Evolutionary conservation across 2,113 vertebrate genomes (phyloP).

Genomic region (Corythornis madagascariensis): DNA sequence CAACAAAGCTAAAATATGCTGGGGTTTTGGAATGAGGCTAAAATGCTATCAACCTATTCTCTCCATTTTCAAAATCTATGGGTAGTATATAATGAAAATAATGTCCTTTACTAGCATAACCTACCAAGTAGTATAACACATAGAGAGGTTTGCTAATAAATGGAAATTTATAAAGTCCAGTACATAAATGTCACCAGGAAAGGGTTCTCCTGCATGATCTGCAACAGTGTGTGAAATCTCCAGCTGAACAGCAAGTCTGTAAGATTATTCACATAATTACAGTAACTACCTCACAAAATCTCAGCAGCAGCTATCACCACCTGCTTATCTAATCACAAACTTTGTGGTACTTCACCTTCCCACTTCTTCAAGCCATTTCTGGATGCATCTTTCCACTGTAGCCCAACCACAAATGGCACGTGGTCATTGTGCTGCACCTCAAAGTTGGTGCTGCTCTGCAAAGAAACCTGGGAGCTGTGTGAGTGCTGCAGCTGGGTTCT

Average conservation of each 20-base stretch:
- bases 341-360: slow-evolving; percentile 77
- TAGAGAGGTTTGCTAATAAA: not conserved
- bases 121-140: not conserved
- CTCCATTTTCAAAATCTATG: not conserved
- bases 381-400: slow-evolving; percentile 81
- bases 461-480: slow-evolving; percentile 54
- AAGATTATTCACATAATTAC: not conserved
- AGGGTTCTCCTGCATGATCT: not conserved
- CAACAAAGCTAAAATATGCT: not conserved
- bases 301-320: not conserved
- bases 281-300: not conserved
- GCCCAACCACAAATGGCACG: slow-evolving; percentile 76
- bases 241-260: not conserved
- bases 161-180: not conserved
- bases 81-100: not conserved
- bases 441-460: slow-evolving; percentile 83
- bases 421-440: slow-evolving; percentile 80
- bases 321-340: not conserved
- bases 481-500: slow-evolving; percentile 79
- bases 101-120: not conserved
- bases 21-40: not conserved
- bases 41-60: not conserved
- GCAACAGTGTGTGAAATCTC: not conserved
- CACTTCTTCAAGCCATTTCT: slow-evolving; percentile 72
- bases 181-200: not conserved